Conservation (phyloP, 2,113 vertebrate genomes). For the Danionella cerebrum region DNA sequence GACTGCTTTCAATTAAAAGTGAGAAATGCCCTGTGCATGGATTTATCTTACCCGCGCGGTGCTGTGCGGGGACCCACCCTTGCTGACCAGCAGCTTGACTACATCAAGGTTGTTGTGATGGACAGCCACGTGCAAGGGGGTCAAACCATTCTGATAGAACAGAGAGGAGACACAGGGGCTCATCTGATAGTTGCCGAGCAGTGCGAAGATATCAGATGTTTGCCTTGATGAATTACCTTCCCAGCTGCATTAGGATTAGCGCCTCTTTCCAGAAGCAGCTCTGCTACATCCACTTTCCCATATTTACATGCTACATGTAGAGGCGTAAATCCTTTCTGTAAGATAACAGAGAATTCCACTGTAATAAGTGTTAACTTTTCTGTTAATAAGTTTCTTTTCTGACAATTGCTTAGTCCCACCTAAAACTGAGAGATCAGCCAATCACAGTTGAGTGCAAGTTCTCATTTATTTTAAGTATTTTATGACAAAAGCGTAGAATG, state of each 20-base stretch:
- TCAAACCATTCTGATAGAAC: slow-evolving; percentile 85
- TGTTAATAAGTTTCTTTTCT: too few species aligned
- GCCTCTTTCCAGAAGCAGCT: slow-evolving; percentile 76
- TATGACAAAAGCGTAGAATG: too few species aligned
- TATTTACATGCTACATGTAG: slow-evolving; percentile 96
- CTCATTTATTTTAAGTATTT: too few species aligned
- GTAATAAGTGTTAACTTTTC: too few species aligned
- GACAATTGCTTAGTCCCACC: too few species aligned
- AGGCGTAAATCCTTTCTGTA: slow-evolving; percentile 98
- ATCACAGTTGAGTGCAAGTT: too few species aligned
- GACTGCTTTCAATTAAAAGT: not conserved
- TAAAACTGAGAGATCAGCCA: too few species aligned
- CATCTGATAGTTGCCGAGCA: slow-evolving; percentile 36
- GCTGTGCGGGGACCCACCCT: slow-evolving; percentile 85
- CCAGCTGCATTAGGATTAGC: slow-evolving; percentile 86
- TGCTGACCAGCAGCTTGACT: slow-evolving; percentile 85
- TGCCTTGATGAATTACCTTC: slow-evolving; percentile 68
- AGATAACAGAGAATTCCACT: slow-evolving; percentile 40
- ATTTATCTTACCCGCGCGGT: slow-evolving; percentile 77
- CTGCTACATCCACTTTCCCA: slow-evolving; percentile 81
- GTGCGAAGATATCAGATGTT: slow-evolving; percentile 26
- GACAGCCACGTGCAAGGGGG: slow-evolving; percentile 91
- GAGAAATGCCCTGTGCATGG: not conserved
- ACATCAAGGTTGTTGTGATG: slow-evolving; percentile 97
- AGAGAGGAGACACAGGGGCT: slow-evolving; percentile 56